Conservation (phyloP, 2,888 invertebrate genomes). For the Drosophila borealis region DNA sequence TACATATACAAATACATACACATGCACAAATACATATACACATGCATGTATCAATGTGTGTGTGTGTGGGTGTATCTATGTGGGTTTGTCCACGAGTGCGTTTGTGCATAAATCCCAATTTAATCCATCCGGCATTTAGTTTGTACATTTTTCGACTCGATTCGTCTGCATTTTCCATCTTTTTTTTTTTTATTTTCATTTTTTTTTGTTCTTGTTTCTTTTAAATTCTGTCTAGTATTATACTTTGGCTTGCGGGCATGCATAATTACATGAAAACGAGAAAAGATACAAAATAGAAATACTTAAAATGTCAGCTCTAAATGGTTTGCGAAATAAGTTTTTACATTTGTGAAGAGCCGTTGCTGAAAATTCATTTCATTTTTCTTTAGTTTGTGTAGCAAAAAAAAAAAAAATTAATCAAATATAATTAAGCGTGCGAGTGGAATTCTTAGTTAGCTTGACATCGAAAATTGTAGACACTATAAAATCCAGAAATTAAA, state of each 20-base stretch:
- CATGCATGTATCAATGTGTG: not conserved
- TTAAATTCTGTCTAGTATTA: not conserved
- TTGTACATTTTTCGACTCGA: conserved; percentile 54
- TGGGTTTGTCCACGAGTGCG: conserved; percentile 56
- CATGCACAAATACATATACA: not conserved
- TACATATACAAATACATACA: not conserved
- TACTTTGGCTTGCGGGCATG: conserved; percentile 15
- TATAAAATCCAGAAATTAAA: no score
- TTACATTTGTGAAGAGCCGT: not conserved
- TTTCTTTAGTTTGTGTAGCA: no score
- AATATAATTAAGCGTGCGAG: no score
- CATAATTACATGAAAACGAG: conserved; percentile 27
- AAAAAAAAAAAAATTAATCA: no score
- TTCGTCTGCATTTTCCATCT: conserved; percentile 20
- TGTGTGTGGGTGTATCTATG: not conserved
- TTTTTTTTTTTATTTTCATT: not conserved
- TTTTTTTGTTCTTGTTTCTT: not conserved
- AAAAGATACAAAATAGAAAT: not conserved
- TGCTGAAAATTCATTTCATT: no score
- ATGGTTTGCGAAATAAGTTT: conserved; percentile 7
- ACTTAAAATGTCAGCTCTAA: conserved; percentile 5
- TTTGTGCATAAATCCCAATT: conserved; percentile 74
- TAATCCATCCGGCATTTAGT: conserved; percentile 74
- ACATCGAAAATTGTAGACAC: no score
- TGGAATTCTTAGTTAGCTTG: no score